Evolutionary conservation across 2,113 vertebrate species (phyloP), one percentile per base, ranked within the genome.

Genomic region (Aphelocoma coerulescens): DNA sequence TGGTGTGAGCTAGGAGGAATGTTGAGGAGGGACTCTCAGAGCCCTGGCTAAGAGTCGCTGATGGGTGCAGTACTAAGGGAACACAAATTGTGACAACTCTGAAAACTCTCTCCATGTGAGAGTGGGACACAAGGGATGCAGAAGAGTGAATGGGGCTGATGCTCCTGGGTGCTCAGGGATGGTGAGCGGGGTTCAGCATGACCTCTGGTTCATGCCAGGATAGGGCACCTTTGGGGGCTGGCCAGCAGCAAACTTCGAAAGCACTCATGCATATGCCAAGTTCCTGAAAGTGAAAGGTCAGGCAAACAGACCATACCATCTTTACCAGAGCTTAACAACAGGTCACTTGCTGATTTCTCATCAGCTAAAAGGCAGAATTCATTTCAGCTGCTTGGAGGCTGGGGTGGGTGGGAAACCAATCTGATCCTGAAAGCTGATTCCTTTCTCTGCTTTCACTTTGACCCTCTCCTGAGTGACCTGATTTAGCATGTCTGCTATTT

Each of bases 271-370:
- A 0, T n/a, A 28, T 44, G 57, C 51, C 32, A 44, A 23, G 43
- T 80, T 96, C 61, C 76, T 67, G 14, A 55, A 86, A 63, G 33
- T 11, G 62, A 91, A 86, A 95, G 55, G 89, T 74, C 73, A 81
- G 66, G 72, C 65, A 95, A 93, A 94, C 57, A 77, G 74, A 92
- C 55, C 11, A 14, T 7, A 51, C 14, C 49, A 28, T 78, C 54
- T 65, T 91, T 52, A 68, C 21, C 33, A 76, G 87, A 58, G 51
- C 33, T 94, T 68, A 73, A 37, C 21, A 69, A 72, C 32, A n/a
- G 46, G 63, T 69, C 41, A 54, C 44, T 68, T 37, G 37, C n/a
- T 85, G 67, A 73, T 66, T 79, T 77, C 46, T 83, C 73, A 61
- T 75, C 85, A 88, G 7, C 18, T 51, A 15, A 79, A 93, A 39